Evolutionary conservation across 2,797 vertebrate species (phyloP).

Genomic region (Echeneis naucrates): DNA sequence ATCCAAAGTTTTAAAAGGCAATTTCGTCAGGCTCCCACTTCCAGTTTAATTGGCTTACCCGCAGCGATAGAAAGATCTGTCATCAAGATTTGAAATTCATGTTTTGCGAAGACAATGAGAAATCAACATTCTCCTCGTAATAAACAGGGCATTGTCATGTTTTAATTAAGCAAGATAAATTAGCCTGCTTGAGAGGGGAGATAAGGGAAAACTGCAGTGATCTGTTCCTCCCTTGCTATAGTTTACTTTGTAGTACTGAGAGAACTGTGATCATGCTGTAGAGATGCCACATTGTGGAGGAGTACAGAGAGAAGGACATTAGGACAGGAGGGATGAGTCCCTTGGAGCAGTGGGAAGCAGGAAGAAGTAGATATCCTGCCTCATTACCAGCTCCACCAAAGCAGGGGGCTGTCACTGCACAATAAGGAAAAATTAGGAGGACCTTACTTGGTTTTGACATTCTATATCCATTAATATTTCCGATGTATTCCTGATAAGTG

Average conservation of each 20-base stretch:
- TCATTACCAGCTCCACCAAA: conserved; percentile 52
- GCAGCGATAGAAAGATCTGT: conserved; percentile 53
- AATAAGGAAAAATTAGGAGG: conserved; percentile 24
- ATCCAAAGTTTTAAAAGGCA: conserved; percentile 70
- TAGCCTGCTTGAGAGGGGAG: conserved; percentile 56
- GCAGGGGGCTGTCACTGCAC: conserved; percentile 40
- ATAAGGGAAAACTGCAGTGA: conserved; percentile 60
- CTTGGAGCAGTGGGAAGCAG: conserved; percentile 28
- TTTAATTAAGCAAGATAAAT: conserved; percentile 81
- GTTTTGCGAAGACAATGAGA: conserved; percentile 69
- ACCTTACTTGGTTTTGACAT: conserved; percentile 22
- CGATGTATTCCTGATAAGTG: conserved; percentile 3
- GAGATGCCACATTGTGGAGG: conserved; percentile 45
- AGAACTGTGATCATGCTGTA: conserved; percentile 38
- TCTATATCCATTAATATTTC: neutral
- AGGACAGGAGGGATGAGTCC: conserved; percentile 25
- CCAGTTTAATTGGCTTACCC: conserved; percentile 71
- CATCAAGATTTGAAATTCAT: conserved; percentile 65
- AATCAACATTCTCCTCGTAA: conserved; percentile 63
- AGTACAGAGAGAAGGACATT: conserved; percentile 42
- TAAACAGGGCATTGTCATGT: conserved; percentile 69
- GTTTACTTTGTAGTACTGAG: conserved; percentile 55
- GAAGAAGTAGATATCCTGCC: conserved; percentile 46
- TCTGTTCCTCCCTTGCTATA: conserved; percentile 40
- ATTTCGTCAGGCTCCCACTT: conserved; percentile 52